A percentile compares a stretch with the other conserved stretches of the same genome.
phyloP scores from a whole-genome alignment of 2,888 invertebrate genomes.

The Chymomyza fuscimana region DNA sequence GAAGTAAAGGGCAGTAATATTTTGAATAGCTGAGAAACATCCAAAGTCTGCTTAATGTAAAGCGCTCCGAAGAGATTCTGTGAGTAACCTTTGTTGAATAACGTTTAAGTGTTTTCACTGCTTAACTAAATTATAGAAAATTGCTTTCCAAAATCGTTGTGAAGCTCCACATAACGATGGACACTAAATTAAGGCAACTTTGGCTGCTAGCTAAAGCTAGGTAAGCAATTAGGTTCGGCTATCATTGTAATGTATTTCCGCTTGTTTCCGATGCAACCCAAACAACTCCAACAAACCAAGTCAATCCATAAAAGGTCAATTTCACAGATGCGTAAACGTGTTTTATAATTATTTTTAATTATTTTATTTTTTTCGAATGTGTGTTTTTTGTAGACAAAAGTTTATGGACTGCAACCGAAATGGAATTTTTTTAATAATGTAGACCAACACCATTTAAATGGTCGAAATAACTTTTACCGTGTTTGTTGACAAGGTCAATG shows the following conservation, averaged over 20 bases:
- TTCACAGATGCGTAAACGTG: constrained; percentile 67
- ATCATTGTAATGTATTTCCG: constrained; percentile 6
- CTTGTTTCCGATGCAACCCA: background rate
- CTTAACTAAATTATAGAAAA: background rate
- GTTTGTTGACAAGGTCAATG: constrained; percentile 60
- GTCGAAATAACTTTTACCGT: constrained; percentile 10
- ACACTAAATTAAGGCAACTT: background rate
- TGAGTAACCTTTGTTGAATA: background rate
- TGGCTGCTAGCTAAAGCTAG: background rate
- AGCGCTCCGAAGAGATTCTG: background rate
- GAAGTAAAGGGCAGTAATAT: background rate
- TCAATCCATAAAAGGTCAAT: constrained; percentile 64
- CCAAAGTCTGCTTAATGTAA: too few relatives aligned
- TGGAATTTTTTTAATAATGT: constrained; percentile 28
- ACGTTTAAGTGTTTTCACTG: background rate
- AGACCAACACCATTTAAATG: background rate
- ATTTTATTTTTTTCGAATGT: constrained; percentile 26
- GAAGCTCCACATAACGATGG: background rate
- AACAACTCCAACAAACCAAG: constrained; percentile 7
- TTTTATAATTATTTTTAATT: constrained; percentile 34
- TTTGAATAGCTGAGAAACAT: background rate
- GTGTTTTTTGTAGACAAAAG: constrained; percentile 37
- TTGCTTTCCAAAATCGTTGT: background rate
- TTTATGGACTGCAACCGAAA: constrained; percentile 38
- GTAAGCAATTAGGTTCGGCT: background rate